Percentiles rank a stretch among this genome's conserved stretches.
Evolutionary conservation across 2,888 invertebrate genomes (phyloP).

Genomic region (Volucella bombylans): DNA sequence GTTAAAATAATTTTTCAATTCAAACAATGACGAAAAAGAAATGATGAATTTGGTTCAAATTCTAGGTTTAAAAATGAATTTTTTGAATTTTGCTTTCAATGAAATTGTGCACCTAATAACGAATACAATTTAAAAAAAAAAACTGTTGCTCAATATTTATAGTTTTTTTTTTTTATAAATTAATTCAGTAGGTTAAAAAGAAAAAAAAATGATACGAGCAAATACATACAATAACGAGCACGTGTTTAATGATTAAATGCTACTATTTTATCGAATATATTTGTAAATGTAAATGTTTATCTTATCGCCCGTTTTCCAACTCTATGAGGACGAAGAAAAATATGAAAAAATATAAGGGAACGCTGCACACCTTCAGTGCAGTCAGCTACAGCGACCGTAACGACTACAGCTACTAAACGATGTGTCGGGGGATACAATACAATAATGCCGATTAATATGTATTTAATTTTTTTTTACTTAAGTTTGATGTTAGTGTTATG

Average conservation of each 20-base stretch:
- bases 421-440: slow-evolving; percentile 27
- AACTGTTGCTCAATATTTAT: slow-evolving; percentile 2
- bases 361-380: neutral
- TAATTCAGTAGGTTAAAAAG: slow-evolving; percentile 54
- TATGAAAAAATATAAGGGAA: slow-evolving; percentile 17
- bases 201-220: slow-evolving; percentile 42
- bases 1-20: slow-evolving; percentile 21
- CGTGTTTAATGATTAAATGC: slow-evolving; percentile 41
- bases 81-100: slow-evolving; percentile 15
- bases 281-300: slow-evolving; percentile 12
- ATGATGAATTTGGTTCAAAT: slow-evolving; percentile 2
- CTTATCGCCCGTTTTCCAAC: slow-evolving; percentile 1
- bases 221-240: neutral
- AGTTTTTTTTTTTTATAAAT: slow-evolving; percentile 16
- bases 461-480: slow-evolving; percentile 22
- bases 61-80: slow-evolving; percentile 44
- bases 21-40: slow-evolving; percentile 22
- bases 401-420: slow-evolving; percentile 25
- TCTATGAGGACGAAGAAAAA: slow-evolving; percentile 10
- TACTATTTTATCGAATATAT: slow-evolving; percentile 59
- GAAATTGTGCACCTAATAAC: slow-evolving; percentile 46
- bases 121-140: slow-evolving; percentile 43
- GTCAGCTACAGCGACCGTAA: neutral
- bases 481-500: slow-evolving; percentile 64
- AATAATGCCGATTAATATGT: slow-evolving; percentile 45